Percentiles rank a stretch among this genome's conserved stretches.
Conservation (phyloP, 2,888 invertebrate genomes). For the Anticlea derivata region DNA sequence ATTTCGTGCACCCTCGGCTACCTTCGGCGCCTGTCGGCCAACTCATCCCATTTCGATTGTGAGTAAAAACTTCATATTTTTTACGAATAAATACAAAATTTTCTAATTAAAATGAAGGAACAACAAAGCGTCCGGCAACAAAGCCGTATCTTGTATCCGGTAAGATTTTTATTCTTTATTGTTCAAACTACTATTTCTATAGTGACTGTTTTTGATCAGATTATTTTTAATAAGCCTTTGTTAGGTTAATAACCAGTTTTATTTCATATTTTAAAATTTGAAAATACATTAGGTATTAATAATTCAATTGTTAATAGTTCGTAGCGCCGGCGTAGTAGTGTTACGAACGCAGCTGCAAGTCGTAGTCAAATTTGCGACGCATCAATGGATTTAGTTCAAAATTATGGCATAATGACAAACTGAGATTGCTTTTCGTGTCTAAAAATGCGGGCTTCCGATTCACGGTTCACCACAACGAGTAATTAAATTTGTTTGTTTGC, state of each 20-base stretch:
- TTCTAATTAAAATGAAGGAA: conserved; percentile 54
- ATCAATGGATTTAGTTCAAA: not conserved
- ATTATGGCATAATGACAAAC: conserved; percentile 9
- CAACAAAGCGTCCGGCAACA: conserved; percentile 39
- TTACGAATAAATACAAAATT: conserved; percentile 49
- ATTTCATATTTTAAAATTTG: not conserved
- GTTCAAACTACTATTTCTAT: conserved; percentile 12
- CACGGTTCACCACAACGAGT: conserved; percentile 44
- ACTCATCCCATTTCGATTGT: conserved; percentile 77
- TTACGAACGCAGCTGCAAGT: too few relatives aligned
- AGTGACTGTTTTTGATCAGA: not conserved
- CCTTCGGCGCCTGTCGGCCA: conserved; percentile 63
- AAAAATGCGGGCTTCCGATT: conserved; percentile 40
- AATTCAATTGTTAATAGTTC: not conserved
- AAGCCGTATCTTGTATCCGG: conserved; percentile 21
- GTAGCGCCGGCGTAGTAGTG: not conserved
- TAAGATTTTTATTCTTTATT: conserved; percentile 12
- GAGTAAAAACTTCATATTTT: conserved; percentile 71
- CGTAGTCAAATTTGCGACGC: too few relatives aligned
- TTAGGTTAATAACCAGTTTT: not conserved
- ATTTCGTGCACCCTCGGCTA: conserved; percentile 66
- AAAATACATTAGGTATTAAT: not conserved
- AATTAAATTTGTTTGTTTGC: conserved; percentile 66
- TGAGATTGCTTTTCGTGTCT: conserved; percentile 15
- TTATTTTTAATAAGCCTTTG: not conserved